Conservation (phyloP, 92 coral and sea anemone species). For the Pocillopora grandis region DNA sequence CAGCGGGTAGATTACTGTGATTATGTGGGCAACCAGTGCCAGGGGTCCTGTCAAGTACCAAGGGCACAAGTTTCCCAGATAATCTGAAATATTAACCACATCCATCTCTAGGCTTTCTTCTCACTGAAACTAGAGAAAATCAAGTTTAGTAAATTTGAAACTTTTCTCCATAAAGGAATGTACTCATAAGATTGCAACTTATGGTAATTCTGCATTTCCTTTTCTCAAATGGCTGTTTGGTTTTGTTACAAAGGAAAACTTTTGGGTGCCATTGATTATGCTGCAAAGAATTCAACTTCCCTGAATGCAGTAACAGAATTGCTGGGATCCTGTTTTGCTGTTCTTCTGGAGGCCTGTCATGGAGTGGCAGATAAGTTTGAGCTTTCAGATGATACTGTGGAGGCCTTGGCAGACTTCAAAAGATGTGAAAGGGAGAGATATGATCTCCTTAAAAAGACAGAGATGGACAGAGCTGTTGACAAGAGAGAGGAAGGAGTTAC, state of each 20-base stretch:
- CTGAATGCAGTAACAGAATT: constrained; percentile 76
- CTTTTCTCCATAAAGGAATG: too few relatives aligned
- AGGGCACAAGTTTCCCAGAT: too few relatives aligned
- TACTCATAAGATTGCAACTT: too few relatives aligned
- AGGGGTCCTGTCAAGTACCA: too few relatives aligned
- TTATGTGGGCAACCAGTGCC: too few relatives aligned
- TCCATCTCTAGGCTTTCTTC: too few relatives aligned
- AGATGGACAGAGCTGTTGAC: constrained; percentile 65
- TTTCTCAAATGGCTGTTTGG: neutral
- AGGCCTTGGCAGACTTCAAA: constrained; percentile 71
- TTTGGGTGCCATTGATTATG: constrained; percentile 62
- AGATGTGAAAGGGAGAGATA: constrained; percentile 77
- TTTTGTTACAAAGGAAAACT: constrained; percentile 44
- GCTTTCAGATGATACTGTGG: constrained; percentile 62
- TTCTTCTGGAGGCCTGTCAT: constrained; percentile 67
- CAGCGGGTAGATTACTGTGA: too few relatives aligned
- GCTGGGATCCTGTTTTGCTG: constrained; percentile 58
- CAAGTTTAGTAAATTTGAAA: too few relatives aligned
- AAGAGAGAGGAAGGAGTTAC: constrained; percentile 64
- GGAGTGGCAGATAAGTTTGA: constrained; percentile 84
- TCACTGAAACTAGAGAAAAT: too few relatives aligned
- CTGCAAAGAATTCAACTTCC: constrained; percentile 68
- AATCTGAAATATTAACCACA: too few relatives aligned
- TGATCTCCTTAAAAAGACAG: constrained; percentile 66
- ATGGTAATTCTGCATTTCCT: too few relatives aligned